Evolutionary conservation across 2,888 invertebrate species (phyloP).

Genomic region (Agrotis ipsilon): DNA sequence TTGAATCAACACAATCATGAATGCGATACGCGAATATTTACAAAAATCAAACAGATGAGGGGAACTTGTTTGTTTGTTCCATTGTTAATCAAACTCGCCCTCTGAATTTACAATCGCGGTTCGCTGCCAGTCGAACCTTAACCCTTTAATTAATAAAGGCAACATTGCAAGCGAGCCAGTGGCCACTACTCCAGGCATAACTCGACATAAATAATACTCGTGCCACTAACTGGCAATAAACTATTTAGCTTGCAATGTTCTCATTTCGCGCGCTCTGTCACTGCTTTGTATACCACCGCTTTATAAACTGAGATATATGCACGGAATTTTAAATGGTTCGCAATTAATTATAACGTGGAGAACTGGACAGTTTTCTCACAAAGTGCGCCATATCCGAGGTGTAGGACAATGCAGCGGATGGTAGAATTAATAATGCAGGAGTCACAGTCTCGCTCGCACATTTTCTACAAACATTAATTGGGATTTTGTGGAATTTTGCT

Average conservation of each 20-base stretch:
- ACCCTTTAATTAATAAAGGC: not conserved
- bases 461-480: constrained; percentile 15
- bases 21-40: constrained; percentile 2
- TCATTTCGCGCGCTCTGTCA: not conserved
- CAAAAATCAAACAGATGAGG: not conserved
- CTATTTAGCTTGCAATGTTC: constrained; percentile 16
- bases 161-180: constrained; percentile 5
- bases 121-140: too few species aligned
- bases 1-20: constrained; percentile 2
- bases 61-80: not conserved
- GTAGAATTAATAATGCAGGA: constrained; percentile 8
- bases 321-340: not conserved
- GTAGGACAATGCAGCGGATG: not conserved
- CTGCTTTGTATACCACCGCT: not conserved
- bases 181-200: not conserved
- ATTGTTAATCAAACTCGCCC: constrained; percentile 3
- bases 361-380: not conserved
- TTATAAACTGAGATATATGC: not conserved
- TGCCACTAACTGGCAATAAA: constrained; percentile 16
- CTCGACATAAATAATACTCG: constrained; percentile 11
- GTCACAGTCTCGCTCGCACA: not conserved
- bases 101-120: not conserved
- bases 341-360: constrained; percentile 4
- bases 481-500: constrained; percentile 17
- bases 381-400: not conserved